Conservation (phyloP, 2,113 vertebrate species). For the Pseudonaja textilis region DNA sequence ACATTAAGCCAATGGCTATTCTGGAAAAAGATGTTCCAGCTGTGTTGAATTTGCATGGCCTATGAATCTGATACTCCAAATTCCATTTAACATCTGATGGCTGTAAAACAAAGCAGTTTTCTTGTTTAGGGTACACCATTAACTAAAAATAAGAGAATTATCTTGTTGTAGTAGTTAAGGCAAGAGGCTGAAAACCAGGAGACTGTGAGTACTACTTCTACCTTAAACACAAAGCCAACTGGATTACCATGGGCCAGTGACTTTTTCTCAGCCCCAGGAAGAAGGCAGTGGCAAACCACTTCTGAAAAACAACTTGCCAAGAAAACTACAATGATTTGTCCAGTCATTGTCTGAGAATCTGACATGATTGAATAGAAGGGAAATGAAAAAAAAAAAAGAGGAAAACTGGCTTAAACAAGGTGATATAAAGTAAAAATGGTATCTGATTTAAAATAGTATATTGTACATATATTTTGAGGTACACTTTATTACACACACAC, state of each 20-base stretch:
- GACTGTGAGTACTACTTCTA: background rate
- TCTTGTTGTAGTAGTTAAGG: background rate
- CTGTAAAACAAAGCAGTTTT: background rate
- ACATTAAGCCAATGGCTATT: background rate
- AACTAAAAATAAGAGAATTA: background rate
- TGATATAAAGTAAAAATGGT: background rate
- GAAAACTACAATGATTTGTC: background rate
- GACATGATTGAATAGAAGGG: background rate
- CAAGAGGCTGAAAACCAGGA: background rate
- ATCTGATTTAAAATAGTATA: background rate
- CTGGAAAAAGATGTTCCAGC: background rate
- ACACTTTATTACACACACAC: background rate
- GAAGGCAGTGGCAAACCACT: background rate
- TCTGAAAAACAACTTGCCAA: background rate
- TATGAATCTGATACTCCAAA: background rate
- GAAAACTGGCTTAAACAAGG: background rate
- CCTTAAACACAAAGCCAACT: background rate
- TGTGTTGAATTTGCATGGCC: background rate
- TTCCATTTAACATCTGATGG: background rate
- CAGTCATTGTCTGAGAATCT: background rate
- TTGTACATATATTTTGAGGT: background rate
- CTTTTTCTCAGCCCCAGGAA: background rate
- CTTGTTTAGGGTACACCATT: background rate
- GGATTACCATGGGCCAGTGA: background rate
- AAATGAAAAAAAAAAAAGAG: background rate